phyloP scores from a whole-genome alignment of 1,140 invertebrate species.

The Ips nitidus region DNA sequence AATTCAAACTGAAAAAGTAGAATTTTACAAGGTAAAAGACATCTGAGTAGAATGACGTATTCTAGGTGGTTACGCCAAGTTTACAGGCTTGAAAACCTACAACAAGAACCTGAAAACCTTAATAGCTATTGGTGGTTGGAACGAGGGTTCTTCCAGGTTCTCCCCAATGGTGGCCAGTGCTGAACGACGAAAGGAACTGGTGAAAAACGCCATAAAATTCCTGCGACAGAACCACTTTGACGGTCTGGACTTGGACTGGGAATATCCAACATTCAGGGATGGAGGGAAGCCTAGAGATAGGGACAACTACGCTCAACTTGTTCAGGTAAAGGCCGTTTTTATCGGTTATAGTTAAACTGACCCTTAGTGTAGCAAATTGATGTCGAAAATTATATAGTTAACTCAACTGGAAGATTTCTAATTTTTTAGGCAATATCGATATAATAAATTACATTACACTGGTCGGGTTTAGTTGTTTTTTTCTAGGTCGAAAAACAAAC shows the following conservation, averaged over 20 bases:
- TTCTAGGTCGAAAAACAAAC: too few relatives aligned
- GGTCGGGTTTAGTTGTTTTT: too few relatives aligned
- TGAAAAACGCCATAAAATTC: conserved; percentile 85
- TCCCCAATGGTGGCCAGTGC: conserved; percentile 81
- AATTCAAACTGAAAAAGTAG: too few relatives aligned
- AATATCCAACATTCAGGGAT: conserved; percentile 86
- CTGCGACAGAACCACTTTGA: conserved; percentile 91
- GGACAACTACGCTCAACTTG: conserved; percentile 86
- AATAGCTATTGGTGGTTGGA: conserved; percentile 95
- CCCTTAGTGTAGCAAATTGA: too few relatives aligned
- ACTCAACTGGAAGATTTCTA: too few relatives aligned
- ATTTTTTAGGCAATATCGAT: too few relatives aligned
- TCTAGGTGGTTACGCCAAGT: conserved; percentile 91
- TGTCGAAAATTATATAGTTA: too few relatives aligned
- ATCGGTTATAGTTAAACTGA: background rate
- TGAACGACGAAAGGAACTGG: conserved; percentile 76
- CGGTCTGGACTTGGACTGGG: conserved; percentile 95
- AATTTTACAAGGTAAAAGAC: too few relatives aligned
- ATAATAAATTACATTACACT: too few relatives aligned
- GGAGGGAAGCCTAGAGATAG: conserved; percentile 88
- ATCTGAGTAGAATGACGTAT: conserved; percentile 1
- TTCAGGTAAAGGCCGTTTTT: conserved; percentile 62
- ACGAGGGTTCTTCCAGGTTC: conserved; percentile 88
- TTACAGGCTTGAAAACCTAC: conserved; percentile 88
- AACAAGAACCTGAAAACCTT: conserved; percentile 91